These are phyloP conservation scores for Spheniscus mendiculus DNA, from an alignment of 2,113 vertebrate species.

Conservation along the genomic window DNA sequence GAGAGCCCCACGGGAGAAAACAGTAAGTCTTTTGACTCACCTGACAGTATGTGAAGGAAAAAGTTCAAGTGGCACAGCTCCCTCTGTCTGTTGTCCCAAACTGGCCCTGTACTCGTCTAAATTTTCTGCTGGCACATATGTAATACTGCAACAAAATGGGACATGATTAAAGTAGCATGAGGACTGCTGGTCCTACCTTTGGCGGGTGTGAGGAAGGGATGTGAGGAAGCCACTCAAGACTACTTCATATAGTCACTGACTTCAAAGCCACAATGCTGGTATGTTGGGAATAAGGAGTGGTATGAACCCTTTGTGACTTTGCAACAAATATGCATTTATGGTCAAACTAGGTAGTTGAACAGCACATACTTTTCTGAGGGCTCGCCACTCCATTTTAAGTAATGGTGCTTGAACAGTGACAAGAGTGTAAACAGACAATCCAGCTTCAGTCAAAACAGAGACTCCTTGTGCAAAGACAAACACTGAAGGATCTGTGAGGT, in stretches of 20 bases:
- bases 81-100: slow-evolving; percentile 74
- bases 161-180: slow-evolving; percentile 20
- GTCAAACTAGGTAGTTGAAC: background rate
- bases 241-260: background rate
- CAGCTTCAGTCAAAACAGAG: background rate
- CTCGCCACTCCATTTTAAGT: background rate
- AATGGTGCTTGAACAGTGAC: background rate
- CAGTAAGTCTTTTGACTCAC: slow-evolving; percentile 45
- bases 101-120: slow-evolving; percentile 87
- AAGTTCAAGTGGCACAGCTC: slow-evolving; percentile 62
- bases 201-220: background rate
- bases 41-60: slow-evolving; percentile 66
- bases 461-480: background rate
- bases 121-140: slow-evolving; percentile 90
- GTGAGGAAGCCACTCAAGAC: background rate
- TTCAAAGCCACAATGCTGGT: background rate
- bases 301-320: background rate
- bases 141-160: slow-evolving; percentile 84
- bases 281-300: background rate
- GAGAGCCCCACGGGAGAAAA: background rate
- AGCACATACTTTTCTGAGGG: background rate
- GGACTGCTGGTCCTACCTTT: background rate
- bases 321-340: background rate
- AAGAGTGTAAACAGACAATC: background rate
- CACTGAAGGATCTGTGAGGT: background rate